Percentiles rank a stretch among this genome's conserved stretches.
Conservation (phyloP, 2,113 vertebrate genomes). For the Scytalopus superciliaris region DNA sequence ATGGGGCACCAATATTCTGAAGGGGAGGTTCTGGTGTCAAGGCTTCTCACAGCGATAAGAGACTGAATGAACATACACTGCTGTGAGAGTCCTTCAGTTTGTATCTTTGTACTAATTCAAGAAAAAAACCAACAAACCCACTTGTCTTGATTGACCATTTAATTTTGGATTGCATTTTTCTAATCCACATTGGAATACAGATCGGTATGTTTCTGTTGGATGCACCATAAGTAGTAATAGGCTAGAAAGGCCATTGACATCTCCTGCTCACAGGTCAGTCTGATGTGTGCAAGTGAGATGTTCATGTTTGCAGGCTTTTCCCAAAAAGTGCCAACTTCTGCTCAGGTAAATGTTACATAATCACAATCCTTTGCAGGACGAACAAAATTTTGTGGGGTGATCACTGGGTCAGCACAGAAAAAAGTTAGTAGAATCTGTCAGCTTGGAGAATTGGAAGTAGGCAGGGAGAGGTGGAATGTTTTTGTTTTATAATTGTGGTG, state of each 20-base stretch:
- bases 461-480: neutral
- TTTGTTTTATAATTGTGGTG: neutral
- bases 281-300: neutral
- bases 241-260: neutral
- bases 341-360: neutral
- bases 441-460: neutral
- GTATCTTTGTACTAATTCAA: too few relatives aligned
- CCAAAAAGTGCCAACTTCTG: neutral
- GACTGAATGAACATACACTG: neutral
- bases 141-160: neutral
- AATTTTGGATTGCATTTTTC: neutral
- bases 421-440: neutral
- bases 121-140: neutral
- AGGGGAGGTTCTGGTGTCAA: neutral
- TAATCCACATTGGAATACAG: neutral
- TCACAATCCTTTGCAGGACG: neutral
- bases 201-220: neutral
- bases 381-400: neutral
- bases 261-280: neutral
- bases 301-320: neutral
- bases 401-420: neutral
- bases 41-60: neutral
- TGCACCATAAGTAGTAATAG: neutral
- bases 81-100: neutral
- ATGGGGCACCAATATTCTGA: neutral